Conservation (phyloP, 1,140 invertebrate species). For the Caenorhabditis remanei region DNA sequence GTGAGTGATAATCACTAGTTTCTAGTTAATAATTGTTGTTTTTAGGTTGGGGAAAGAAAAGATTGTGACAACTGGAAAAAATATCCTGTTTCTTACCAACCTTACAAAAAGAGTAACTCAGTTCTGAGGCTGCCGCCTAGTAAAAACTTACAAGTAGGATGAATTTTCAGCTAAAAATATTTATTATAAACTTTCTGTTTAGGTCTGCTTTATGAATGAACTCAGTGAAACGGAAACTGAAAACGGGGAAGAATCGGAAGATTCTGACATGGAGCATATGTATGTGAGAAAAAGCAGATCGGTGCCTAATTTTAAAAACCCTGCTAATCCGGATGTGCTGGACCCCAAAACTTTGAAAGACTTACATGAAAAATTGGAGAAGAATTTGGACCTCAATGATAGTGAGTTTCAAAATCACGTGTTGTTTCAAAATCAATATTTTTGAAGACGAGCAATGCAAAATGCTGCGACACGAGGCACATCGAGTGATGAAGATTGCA, state of each 20-base stretch:
- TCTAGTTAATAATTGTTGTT: neutral
- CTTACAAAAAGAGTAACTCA: neutral
- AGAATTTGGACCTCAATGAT: neutral
- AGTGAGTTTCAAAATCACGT: neutral
- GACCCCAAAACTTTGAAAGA: slow-evolving; percentile 11
- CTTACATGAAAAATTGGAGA: neutral
- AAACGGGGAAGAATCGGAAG: slow-evolving; percentile 49
- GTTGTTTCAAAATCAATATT: neutral
- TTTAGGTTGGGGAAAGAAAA: neutral
- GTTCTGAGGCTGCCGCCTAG: slow-evolving; percentile 24
- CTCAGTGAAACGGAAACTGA: slow-evolving; percentile 45
- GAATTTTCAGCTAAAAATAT: neutral
- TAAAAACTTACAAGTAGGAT: slow-evolving; percentile 10
- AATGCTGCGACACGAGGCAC: slow-evolving; percentile 42
- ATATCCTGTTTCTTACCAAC: neutral
- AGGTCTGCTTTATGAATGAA: slow-evolving; percentile 63
- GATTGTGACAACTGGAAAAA: neutral
- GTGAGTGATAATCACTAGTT: neutral
- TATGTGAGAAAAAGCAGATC: slow-evolving; percentile 37
- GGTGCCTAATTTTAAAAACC: slow-evolving; percentile 35
- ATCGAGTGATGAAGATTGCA: slow-evolving; percentile 29
- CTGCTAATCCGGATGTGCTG: slow-evolving; percentile 14
- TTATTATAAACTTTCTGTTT: neutral
- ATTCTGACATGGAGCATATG: slow-evolving; percentile 45
- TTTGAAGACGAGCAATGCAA: slow-evolving; percentile 49